Conservation (phyloP, 1,140 invertebrate species). For the Listronotus bonariensis region DNA sequence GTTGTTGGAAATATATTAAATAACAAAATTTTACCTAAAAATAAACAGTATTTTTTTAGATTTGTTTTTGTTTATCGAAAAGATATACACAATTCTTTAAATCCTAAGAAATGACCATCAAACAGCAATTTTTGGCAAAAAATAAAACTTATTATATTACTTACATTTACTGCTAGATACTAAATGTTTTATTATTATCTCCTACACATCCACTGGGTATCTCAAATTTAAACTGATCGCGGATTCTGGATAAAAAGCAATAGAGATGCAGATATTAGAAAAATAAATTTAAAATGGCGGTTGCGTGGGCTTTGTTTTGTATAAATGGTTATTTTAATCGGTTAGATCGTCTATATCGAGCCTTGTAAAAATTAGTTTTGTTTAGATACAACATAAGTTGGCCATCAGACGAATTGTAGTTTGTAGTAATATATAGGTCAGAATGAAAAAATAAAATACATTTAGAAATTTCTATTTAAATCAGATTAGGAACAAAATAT, state of each 20-base stretch:
- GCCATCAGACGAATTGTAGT: too few relatives aligned
- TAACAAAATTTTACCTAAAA: too few relatives aligned
- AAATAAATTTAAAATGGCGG: slow-evolving; percentile 28
- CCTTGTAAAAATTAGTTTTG: slow-evolving; percentile 12
- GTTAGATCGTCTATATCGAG: slow-evolving; percentile 4
- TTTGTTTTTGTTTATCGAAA: too few relatives aligned
- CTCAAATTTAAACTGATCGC: slow-evolving; percentile 13
- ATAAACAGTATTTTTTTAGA: too few relatives aligned
- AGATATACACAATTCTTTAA: too few relatives aligned
- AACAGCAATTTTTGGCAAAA: too few relatives aligned
- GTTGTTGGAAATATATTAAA: too few relatives aligned
- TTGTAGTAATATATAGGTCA: too few relatives aligned
- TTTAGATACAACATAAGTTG: slow-evolving; percentile 5
- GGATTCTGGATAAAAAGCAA: not conserved
- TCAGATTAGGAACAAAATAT: too few relatives aligned
- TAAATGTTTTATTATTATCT: not conserved
- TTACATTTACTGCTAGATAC: not conserved
- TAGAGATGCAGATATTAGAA: slow-evolving; percentile 25
- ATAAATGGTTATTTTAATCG: slow-evolving; percentile 32
- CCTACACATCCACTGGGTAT: slow-evolving; percentile 2
- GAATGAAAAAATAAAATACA: too few relatives aligned
- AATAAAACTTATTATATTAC: not conserved
- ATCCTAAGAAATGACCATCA: too few relatives aligned
- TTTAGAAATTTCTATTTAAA: too few relatives aligned
- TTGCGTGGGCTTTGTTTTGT: slow-evolving; percentile 22